Percentiles rank a stretch among this genome's conserved stretches.
Evolutionary conservation across 2,888 invertebrate species (phyloP).

Genomic region (Temnothorax unifasciatus): DNA sequence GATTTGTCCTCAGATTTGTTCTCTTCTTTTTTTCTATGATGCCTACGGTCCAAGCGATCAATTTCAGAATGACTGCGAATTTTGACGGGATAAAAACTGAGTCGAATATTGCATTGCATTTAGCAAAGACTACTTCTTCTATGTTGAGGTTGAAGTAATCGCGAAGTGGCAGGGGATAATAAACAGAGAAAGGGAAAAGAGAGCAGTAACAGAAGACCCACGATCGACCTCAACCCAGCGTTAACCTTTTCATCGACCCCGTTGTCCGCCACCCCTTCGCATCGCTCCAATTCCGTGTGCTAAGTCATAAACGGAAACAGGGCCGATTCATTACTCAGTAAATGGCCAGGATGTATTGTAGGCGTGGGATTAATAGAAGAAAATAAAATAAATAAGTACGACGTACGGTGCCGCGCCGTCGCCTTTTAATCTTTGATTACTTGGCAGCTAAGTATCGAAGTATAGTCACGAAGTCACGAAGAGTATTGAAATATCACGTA

Average conservation of each 20-base stretch:
- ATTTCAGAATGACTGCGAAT: neutral
- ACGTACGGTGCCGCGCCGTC: neutral
- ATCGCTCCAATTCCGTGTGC: conserved; percentile 75
- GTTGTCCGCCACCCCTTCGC: conserved; percentile 66
- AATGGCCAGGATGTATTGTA: conserved; percentile 56
- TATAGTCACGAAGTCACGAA: neutral
- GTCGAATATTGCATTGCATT: neutral
- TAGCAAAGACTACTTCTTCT: neutral
- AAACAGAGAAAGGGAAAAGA: conserved; percentile 27
- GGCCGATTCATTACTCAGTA: conserved; percentile 75
- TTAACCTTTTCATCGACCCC: conserved; percentile 78
- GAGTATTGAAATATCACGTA: neutral
- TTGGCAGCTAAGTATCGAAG: neutral
- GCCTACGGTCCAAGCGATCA: neutral
- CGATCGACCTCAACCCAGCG: conserved; percentile 74
- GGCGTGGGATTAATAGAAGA: conserved; percentile 35
- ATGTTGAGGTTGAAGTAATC: conserved; percentile 3
- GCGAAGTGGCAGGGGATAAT: conserved; percentile 9
- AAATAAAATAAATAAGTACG: neutral
- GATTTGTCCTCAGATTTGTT: conserved; percentile 8
- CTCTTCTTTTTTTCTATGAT: neutral
- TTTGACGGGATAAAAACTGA: neutral
- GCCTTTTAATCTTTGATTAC: conserved; percentile 16
- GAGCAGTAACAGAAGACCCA: conserved; percentile 44
- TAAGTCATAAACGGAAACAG: conserved; percentile 72